Conservation (phyloP, 2,113 vertebrate genomes). For the Nothobranchius furzeri region DNA sequence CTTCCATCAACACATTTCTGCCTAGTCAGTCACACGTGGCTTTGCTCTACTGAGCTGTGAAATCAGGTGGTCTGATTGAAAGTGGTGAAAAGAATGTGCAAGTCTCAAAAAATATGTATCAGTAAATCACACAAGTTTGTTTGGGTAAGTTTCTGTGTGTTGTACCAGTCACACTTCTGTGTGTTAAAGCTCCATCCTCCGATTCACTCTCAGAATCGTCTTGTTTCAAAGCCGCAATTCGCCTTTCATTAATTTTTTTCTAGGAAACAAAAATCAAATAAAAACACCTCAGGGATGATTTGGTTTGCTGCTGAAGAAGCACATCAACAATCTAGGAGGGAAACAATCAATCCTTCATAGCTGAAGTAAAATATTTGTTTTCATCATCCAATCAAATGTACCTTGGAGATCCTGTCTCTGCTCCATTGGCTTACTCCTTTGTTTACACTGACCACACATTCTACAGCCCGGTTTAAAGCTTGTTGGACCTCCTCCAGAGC, state of each 20-base stretch:
- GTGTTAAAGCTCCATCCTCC: conserved; percentile 79
- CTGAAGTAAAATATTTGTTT: neutral
- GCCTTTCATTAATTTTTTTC: conserved; percentile 83
- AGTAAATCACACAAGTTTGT: neutral
- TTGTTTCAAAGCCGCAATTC: conserved; percentile 66
- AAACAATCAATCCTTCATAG: neutral
- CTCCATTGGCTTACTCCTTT: conserved; percentile 92
- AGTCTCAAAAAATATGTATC: neutral
- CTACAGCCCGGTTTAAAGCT: conserved; percentile 84
- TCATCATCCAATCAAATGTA: conserved; percentile 53
- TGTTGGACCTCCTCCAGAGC: conserved; percentile 90
- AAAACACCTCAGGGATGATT: neutral
- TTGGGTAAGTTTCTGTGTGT: neutral
- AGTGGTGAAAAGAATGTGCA: conserved; percentile 1
- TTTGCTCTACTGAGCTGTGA: conserved; percentile 44
- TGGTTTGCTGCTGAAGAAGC: neutral
- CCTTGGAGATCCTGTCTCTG: conserved; percentile 86
- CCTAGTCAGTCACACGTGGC: conserved; percentile 12
- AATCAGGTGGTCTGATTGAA: conserved; percentile 34
- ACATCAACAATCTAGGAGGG: neutral
- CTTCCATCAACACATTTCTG: conserved; percentile 2
- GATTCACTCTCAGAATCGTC: conserved; percentile 83
- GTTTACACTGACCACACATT: conserved; percentile 84
- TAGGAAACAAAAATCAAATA: conserved; percentile 52
- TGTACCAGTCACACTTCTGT: conserved; percentile 78